Conservation (phyloP, 2,113 vertebrate genomes). For the Eurypyga helias region DNA sequence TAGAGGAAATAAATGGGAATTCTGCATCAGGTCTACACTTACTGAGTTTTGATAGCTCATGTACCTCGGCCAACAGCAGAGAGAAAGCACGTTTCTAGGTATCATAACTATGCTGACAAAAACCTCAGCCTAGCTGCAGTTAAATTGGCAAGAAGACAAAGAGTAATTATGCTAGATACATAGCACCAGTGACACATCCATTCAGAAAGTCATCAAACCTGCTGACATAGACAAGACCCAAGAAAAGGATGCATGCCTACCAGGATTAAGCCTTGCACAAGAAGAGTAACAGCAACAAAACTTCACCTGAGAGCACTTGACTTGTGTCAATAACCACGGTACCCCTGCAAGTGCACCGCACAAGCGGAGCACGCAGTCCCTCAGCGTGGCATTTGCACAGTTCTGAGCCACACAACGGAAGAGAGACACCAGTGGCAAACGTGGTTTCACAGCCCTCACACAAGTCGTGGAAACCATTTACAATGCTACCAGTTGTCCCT, state of each 20-base stretch:
- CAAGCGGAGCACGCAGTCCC: background rate
- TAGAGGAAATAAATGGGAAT: background rate
- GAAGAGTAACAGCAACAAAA: background rate
- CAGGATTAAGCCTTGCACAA: background rate
- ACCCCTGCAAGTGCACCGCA: accelerated
- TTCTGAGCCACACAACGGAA: background rate
- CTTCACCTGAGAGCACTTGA: background rate
- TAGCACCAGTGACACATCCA: background rate
- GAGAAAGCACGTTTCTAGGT: background rate
- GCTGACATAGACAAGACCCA: background rate
- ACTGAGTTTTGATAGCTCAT: background rate
- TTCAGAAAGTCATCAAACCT: background rate
- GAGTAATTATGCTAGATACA: background rate
- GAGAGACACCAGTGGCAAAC: accelerated
- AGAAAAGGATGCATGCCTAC: background rate
- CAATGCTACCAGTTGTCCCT: background rate
- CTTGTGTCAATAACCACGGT: accelerated
- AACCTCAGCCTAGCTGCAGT: background rate
- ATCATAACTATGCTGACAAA: background rate
- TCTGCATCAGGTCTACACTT: background rate
- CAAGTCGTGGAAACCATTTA: background rate
- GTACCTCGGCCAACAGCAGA: background rate
- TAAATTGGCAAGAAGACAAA: background rate
- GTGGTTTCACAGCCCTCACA: background rate
- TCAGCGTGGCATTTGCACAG: background rate